These are phyloP conservation scores for Cartodere bifasciata DNA, from an alignment of 2,888 invertebrate species.

Conservation along the genomic window DNA sequence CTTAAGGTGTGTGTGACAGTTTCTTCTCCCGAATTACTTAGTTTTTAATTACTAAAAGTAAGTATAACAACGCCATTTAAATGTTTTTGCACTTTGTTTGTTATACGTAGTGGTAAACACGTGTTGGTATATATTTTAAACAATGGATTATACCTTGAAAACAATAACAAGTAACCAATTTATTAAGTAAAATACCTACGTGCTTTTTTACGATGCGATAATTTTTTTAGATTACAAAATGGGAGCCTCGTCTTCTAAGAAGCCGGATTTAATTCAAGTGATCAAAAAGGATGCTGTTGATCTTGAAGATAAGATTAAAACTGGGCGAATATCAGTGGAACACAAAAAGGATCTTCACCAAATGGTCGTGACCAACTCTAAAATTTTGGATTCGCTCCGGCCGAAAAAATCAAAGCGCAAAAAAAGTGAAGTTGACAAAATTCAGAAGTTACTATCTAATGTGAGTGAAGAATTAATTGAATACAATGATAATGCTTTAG, in stretches of 20 bases:
- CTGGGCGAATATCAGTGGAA: constrained; percentile 3
- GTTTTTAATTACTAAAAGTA: no score
- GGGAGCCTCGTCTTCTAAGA: constrained; percentile 8
- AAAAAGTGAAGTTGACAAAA: constrained; percentile 9
- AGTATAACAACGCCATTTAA: no score
- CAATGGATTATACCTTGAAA: no score
- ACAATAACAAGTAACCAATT: no score
- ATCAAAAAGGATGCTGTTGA: constrained; percentile 7
- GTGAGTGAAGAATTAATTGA: constrained; percentile 10
- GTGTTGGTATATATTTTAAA: no score
- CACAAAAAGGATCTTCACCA: constrained; percentile 8
- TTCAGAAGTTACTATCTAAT: constrained; percentile 9
- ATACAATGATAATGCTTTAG: constrained; percentile 14
- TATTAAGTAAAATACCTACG: no score
- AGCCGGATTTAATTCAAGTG: constrained; percentile 7
- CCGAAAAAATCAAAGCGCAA: constrained; percentile 9
- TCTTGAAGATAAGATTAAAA: constrained; percentile 7
- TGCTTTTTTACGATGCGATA: no score
- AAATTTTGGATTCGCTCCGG: constrained; percentile 7
- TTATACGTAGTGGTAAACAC: no score
- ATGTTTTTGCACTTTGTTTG: no score
- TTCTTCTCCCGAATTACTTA: no score
- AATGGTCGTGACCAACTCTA: constrained; percentile 7
- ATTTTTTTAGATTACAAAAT: no score
- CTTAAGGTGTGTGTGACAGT: no score